A percentile compares a stretch with the other conserved stretches of the same genome.
Evolutionary conservation across 2,797 vertebrate genomes (phyloP).

Genomic region (Chloroceryle amazona): DNA sequence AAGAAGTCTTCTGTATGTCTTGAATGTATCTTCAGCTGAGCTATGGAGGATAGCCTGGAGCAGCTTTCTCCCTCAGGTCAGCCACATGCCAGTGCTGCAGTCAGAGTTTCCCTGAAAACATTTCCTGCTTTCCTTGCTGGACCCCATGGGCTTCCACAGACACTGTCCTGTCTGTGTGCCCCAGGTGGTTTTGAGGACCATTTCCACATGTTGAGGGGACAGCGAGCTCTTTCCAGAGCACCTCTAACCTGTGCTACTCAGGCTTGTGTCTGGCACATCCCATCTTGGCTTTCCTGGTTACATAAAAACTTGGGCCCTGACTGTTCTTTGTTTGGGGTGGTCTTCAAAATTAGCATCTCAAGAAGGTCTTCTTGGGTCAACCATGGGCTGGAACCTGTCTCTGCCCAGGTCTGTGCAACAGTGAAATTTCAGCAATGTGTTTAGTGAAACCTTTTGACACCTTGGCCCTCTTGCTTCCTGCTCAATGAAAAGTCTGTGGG

Average conservation of each 20-base stretch:
- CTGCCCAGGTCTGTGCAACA: not conserved
- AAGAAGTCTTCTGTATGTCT: not conserved
- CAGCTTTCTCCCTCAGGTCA: not conserved
- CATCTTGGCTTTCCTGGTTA: not conserved
- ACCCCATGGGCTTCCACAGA: not conserved
- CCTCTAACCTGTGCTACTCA: accelerated
- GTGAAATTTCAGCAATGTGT: not conserved
- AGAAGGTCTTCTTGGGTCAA: not conserved
- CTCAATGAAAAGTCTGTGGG: not conserved
- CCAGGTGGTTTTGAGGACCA: not conserved
- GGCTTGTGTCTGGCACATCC: not conserved
- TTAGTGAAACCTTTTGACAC: not conserved
- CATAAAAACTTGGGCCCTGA: accelerated
- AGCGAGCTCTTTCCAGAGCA: not conserved
- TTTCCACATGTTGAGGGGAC: accelerated
- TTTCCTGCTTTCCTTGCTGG: not conserved
- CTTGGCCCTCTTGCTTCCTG: not conserved
- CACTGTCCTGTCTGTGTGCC: too few species aligned
- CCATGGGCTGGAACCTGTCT: not conserved
- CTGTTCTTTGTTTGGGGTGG: not conserved
- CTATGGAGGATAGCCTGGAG: not conserved
- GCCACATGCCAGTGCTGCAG: accelerated
- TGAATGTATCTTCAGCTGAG: not conserved
- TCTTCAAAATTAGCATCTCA: not conserved
- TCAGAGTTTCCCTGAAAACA: not conserved